Percentiles rank a stretch among this genome's conserved stretches.
phyloP scores from a whole-genome alignment of 2,113 vertebrate species.

The Genyomyrus donnyi region DNA sequence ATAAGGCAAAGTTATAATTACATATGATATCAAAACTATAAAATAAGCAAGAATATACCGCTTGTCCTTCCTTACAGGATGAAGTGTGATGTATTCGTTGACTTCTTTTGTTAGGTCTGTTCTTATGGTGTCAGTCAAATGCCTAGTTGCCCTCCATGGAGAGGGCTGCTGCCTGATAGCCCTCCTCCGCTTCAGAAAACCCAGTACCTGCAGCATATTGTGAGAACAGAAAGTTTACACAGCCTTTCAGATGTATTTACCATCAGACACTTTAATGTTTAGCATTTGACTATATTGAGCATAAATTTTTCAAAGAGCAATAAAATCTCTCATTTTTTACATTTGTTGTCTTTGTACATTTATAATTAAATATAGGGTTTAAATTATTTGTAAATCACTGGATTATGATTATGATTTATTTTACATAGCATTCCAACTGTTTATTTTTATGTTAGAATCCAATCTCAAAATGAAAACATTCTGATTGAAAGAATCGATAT shows the following conservation, averaged over 20 bases:
- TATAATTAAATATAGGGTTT: too few relatives aligned
- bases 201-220: constrained; percentile 57
- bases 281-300: neutral
- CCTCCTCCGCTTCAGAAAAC: constrained; percentile 63
- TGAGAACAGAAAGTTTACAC: neutral
- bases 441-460: neutral
- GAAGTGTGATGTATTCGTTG: constrained; percentile 67
- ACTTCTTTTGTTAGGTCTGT: constrained; percentile 70
- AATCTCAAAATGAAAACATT: neutral
- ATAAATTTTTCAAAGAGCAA: neutral
- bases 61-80: constrained; percentile 59
- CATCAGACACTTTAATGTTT: neutral
- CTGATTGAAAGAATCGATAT: neutral
- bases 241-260: neutral
- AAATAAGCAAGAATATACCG: neutral
- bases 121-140: constrained; percentile 68
- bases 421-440: too few relatives aligned
- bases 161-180: constrained; percentile 46
- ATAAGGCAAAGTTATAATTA: neutral
- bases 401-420: too few relatives aligned
- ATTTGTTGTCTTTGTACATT: neutral
- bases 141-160: constrained; percentile 62
- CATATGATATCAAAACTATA: neutral
- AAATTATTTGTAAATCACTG: too few relatives aligned
- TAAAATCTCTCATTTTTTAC: neutral